phyloP scores from a whole-genome alignment of 1,140 invertebrate species.

The Anoplolepis gracilipes region DNA sequence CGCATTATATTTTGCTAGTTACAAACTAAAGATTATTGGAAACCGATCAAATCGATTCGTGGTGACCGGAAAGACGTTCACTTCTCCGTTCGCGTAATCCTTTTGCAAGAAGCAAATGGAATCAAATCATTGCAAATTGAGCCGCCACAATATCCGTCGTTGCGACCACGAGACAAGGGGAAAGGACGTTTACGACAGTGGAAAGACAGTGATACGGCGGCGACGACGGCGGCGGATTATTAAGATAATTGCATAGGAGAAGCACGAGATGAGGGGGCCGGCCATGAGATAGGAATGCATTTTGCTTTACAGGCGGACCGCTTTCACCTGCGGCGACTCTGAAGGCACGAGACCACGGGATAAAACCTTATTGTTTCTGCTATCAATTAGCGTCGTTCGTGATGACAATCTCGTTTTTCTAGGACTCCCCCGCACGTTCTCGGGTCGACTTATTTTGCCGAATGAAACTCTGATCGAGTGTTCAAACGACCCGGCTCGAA shows the following conservation, averaged over 20 bases:
- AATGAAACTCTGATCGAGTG: constrained; percentile 20
- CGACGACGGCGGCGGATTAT: constrained; percentile 65
- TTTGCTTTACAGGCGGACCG: constrained; percentile 67
- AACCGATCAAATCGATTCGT: background rate
- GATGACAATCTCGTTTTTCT: constrained; percentile 48
- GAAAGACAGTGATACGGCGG: constrained; percentile 42
- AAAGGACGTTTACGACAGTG: constrained; percentile 23
- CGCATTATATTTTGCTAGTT: constrained; percentile 14
- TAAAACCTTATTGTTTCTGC: constrained; percentile 55
- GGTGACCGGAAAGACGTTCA: background rate
- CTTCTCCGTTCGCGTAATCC: constrained; percentile 4
- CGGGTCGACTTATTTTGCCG: background rate
- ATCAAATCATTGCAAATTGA: constrained; percentile 33
- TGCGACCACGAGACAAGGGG: constrained; percentile 2
- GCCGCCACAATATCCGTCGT: constrained; percentile 15
- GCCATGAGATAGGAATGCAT: constrained; percentile 68
- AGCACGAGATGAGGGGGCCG: constrained; percentile 22
- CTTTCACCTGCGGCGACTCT: constrained; percentile 71
- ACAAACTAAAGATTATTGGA: background rate
- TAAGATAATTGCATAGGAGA: constrained; percentile 71
- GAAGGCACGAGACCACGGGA: background rate
- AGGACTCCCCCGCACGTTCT: background rate
- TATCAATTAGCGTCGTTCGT: constrained; percentile 55
- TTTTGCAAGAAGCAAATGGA: constrained; percentile 44
- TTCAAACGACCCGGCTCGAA: background rate